A percentile compares a stretch with the other conserved stretches of the same genome.
phyloP scores from a whole-genome alignment of 2,888 invertebrate genomes.

The Resseliella maxima region DNA sequence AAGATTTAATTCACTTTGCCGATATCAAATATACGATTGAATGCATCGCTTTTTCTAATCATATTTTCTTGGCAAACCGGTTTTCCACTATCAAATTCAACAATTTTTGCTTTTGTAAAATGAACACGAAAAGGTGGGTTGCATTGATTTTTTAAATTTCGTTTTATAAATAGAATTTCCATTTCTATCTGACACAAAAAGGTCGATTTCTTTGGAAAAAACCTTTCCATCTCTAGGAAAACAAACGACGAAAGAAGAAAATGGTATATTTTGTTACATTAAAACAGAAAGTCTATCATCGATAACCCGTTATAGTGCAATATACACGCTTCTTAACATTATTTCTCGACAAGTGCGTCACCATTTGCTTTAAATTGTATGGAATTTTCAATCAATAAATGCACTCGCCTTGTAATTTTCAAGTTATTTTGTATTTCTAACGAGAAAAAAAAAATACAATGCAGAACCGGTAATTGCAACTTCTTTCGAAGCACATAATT shows the following conservation, averaged over 20 bases:
- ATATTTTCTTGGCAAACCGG: background rate
- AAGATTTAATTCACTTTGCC: constrained; percentile 29
- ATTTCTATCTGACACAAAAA: background rate
- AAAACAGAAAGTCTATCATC: constrained; percentile 16
- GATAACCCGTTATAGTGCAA: background rate
- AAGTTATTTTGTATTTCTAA: background rate
- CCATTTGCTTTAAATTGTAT: background rate
- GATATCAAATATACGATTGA: background rate
- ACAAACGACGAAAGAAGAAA: background rate
- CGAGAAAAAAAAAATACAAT: background rate
- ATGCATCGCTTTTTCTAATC: constrained; percentile 1
- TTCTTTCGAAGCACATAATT: background rate
- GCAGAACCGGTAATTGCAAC: constrained; percentile 6
- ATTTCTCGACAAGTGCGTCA: too few species aligned
- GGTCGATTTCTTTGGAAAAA: background rate
- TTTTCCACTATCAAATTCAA: background rate
- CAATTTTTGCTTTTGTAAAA: background rate
- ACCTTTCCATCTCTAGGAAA: background rate
- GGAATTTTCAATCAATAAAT: background rate
- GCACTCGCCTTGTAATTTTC: background rate
- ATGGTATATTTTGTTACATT: background rate
- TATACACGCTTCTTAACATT: background rate
- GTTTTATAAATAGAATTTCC: background rate
- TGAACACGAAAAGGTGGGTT: background rate
- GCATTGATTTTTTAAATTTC: background rate